A percentile compares a stretch with the other conserved stretches of the same genome.
Conservation (phyloP, 2,113 vertebrate genomes). For the Macaca mulatta region DNA sequence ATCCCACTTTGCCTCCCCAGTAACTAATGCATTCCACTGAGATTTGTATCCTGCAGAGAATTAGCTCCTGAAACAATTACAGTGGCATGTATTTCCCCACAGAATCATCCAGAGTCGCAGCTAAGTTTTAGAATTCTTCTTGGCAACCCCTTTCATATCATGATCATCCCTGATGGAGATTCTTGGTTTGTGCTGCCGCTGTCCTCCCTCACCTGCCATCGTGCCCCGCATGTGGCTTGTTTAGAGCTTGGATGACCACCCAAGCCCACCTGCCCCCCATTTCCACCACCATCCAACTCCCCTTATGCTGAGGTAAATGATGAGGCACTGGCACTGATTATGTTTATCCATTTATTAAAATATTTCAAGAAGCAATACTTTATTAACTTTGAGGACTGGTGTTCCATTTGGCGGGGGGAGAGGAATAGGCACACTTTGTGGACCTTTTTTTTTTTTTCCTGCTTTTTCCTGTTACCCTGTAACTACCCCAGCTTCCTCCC, state of each 20-base stretch:
- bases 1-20: not conserved
- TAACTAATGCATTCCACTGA: constrained; percentile 38
- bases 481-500: constrained; percentile 50
- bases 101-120: not conserved
- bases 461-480: constrained; percentile 34
- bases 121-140: constrained; percentile 28
- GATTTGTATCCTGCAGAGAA: constrained; percentile 10
- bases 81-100: not conserved
- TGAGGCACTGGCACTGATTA: not conserved
- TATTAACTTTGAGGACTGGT: constrained; percentile 61
- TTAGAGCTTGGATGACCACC: not conserved
- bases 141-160: not conserved
- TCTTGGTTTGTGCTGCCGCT: constrained; percentile 4
- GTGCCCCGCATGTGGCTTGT: not conserved
- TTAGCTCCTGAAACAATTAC: not conserved
- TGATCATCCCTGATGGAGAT: not conserved
- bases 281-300: not conserved
- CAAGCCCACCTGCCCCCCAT: not conserved
- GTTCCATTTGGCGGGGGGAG: constrained; percentile 30
- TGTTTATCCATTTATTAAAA: constrained; percentile 76
- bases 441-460: constrained; percentile 57
- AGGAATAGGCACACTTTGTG: constrained; percentile 63
- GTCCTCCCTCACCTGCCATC: not conserved
- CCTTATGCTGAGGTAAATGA: constrained; percentile 39
- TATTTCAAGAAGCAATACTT: constrained; percentile 70